These are phyloP conservation scores for Heteropelma amictum DNA, from an alignment of 2,888 invertebrate genomes.

Conservation along the genomic window DNA sequence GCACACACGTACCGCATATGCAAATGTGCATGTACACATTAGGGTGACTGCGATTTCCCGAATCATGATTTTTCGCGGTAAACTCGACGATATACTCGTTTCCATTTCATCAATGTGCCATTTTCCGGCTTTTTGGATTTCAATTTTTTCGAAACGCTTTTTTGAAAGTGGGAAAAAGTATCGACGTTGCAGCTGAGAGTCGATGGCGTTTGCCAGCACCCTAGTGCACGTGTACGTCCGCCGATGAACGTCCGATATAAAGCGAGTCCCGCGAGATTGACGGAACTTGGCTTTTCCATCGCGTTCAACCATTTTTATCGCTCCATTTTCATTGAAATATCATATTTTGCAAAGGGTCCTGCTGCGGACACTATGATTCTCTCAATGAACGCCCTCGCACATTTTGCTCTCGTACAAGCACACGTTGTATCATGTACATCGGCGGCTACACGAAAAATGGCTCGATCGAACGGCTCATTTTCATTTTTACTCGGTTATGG, in stretches of 20 bases:
- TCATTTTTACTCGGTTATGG: constrained; percentile 1
- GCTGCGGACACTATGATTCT: constrained; percentile 22
- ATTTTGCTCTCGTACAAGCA: too few relatives aligned
- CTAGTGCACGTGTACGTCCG: neutral
- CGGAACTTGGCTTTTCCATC: constrained; percentile 29
- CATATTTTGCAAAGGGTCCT: constrained; percentile 43
- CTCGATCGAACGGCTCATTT: constrained; percentile 40
- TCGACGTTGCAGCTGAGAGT: too few relatives aligned
- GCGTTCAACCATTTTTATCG: constrained; percentile 42
- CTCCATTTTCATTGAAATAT: constrained; percentile 49
- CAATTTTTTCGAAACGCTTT: too few relatives aligned
- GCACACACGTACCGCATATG: too few relatives aligned
- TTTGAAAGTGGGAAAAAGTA: too few relatives aligned
- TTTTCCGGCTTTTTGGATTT: too few relatives aligned
- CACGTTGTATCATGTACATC: constrained; percentile 11
- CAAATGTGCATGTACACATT: neutral
- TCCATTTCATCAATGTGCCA: too few relatives aligned
- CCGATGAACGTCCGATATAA: constrained; percentile 22
- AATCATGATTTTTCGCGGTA: too few relatives aligned
- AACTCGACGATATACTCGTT: too few relatives aligned
- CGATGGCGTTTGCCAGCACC: neutral
- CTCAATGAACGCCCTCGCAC: too few relatives aligned
- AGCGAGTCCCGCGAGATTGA: constrained; percentile 34
- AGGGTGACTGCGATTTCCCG: too few relatives aligned
- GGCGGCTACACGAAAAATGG: constrained; percentile 25